phyloP scores from a whole-genome alignment of 2,113 vertebrate genomes.

The Clarias magur region DNA sequence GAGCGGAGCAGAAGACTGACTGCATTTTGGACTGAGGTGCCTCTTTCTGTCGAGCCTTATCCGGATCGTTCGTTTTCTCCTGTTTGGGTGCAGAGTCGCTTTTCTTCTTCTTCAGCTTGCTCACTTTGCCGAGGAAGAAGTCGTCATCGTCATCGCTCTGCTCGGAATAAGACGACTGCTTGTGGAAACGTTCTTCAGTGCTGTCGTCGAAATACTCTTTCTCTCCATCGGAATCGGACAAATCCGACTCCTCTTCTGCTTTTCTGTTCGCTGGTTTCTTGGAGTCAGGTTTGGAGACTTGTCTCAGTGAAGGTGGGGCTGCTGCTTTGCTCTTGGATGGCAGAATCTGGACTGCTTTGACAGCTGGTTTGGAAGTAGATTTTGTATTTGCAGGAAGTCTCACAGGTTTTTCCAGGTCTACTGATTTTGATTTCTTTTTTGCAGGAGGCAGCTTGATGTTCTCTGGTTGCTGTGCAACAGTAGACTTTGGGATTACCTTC shows the following conservation, averaged over 20 bases:
- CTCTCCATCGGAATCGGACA: constrained; percentile 65
- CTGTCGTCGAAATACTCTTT: constrained; percentile 90
- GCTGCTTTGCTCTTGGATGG: constrained; percentile 10
- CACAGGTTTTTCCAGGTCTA: background rate
- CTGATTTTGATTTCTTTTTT: constrained; percentile 1
- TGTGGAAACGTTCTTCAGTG: constrained; percentile 93
- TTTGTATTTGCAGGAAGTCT: constrained; percentile 3
- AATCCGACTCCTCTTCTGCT: constrained; percentile 61
- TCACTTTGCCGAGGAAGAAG: constrained; percentile 93
- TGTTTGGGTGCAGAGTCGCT: constrained; percentile 41
- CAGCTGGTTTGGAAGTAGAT: constrained; percentile 3
- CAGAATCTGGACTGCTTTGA: constrained; percentile 17
- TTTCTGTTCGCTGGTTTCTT: background rate
- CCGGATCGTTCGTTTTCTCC: constrained; percentile 44
- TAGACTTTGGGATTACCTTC: background rate
- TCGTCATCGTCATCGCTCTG: constrained; percentile 82
- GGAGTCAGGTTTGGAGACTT: constrained; percentile 38
- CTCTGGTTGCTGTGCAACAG: background rate
- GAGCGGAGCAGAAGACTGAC: constrained; percentile 82
- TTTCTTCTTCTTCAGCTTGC: constrained; percentile 78
- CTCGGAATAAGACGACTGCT: constrained; percentile 85
- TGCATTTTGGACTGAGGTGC: constrained; percentile 65
- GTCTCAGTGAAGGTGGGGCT: constrained; percentile 10
- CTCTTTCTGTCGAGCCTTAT: background rate
- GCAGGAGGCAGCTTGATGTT: background rate